A percentile compares a stretch with the other conserved stretches of the same genome.
These are phyloP conservation scores for Callopanchax toddi DNA, from an alignment of 2,113 vertebrate genomes.

Conservation along the genomic window DNA sequence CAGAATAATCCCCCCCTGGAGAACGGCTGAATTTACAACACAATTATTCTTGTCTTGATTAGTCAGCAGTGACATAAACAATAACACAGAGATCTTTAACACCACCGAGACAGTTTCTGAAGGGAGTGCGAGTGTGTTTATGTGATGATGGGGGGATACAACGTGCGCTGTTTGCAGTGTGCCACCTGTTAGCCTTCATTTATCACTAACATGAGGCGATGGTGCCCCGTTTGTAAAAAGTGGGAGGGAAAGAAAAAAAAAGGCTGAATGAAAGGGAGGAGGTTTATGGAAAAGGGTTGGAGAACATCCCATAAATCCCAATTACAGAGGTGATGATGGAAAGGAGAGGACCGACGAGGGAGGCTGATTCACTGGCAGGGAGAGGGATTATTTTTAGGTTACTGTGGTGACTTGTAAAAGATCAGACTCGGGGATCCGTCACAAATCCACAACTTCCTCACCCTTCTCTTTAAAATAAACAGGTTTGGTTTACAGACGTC, in stretches of 20 bases:
- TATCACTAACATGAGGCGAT: constrained; percentile 37
- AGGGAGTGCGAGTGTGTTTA: constrained; percentile 3
- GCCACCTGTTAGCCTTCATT: constrained; percentile 56
- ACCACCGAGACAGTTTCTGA: background rate
- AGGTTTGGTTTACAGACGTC: constrained; percentile 7
- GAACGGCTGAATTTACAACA: constrained; percentile 37
- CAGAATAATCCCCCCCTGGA: constrained; percentile 19
- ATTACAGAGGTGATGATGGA: constrained; percentile 52
- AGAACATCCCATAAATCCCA: constrained; percentile 33
- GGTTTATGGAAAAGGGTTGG: background rate
- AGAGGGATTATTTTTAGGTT: constrained; percentile 29
- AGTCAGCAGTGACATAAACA: constrained; percentile 37
- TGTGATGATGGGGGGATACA: constrained; percentile 16
- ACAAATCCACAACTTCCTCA: background rate
- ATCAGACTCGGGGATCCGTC: constrained; percentile 6
- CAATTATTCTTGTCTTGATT: constrained; percentile 40
- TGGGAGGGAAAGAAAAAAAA: constrained; percentile 1
- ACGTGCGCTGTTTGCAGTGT: constrained; percentile 62
- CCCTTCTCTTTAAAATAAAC: background rate
- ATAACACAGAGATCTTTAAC: constrained; percentile 22
- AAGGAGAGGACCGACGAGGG: constrained; percentile 27
- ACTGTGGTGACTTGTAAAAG: constrained; percentile 18
- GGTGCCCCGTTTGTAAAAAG: constrained; percentile 1
- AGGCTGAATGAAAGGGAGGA: background rate
- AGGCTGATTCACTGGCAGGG: constrained; percentile 22